Evolutionary conservation across 2,113 vertebrate genomes (phyloP).

Genomic region (Clarias magur): DNA sequence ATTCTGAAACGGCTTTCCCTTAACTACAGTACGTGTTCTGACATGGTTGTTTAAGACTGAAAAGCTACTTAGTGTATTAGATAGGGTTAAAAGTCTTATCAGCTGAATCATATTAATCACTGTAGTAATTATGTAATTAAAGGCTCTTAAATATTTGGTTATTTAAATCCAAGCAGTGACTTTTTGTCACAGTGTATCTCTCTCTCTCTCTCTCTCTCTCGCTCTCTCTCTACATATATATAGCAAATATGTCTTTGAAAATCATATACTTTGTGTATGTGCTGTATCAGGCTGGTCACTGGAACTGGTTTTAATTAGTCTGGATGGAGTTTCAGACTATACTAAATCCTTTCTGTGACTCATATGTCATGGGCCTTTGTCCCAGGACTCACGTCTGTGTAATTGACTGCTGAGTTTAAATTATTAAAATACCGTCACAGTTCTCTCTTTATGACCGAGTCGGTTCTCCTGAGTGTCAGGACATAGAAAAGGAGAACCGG

Average conservation of each 20-base stretch:
- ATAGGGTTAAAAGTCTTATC: no score
- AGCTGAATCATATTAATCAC: no score
- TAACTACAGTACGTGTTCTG: no score
- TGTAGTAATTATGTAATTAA: no score
- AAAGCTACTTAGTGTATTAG: no score
- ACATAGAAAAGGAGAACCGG: not conserved
- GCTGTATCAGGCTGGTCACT: constrained; percentile 52
- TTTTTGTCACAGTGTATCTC: no score
- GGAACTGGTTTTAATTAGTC: constrained; percentile 57
- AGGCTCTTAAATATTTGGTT: no score
- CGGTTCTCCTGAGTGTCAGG: constrained; percentile 31
- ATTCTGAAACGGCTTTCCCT: no score
- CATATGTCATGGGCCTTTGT: constrained; percentile 44
- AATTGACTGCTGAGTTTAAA: constrained; percentile 50
- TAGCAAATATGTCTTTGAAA: not conserved
- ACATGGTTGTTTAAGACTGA: no score
- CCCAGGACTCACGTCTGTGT: constrained; percentile 31
- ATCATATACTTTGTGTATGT: not conserved
- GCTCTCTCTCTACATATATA: not conserved
- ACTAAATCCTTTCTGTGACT: constrained; percentile 50
- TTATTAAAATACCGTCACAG: constrained; percentile 39
- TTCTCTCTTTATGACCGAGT: constrained; percentile 14
- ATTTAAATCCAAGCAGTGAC: no score
- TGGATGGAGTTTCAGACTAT: constrained; percentile 27
- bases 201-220: no score